Base-by-base conservation (phyloP, 2,797 vertebrate species). In the Lycodopsis pacificus region DNA sequence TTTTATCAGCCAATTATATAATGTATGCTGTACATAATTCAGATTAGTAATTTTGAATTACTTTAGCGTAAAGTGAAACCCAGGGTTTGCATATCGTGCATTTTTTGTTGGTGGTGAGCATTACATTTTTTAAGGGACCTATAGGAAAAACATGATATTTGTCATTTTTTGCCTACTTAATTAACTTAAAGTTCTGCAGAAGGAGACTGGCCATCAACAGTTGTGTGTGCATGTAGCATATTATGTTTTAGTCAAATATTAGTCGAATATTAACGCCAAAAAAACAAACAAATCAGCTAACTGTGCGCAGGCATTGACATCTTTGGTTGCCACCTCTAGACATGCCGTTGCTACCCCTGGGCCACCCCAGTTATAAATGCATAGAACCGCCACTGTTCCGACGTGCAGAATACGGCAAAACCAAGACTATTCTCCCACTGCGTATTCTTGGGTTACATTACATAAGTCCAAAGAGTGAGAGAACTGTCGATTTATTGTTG, bases 401-500 rank as follows among this genome's bases (percentile, higher is more conserved):
- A 25, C 42, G 20, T 73, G 20, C 30, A 71, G 15, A 70, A 71
- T 61, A 73, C 10, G 6, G 6, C 22, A 53, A 48, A 56, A 48
- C 40, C 11, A 5, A 15, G 25, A n/a, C 3, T 62, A 5, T 72
- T 65, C 80, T 3, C 22, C 27, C 19, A 42, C 3, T 0, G 17
- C 27, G 11, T 62, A 72, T 75, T 44, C 22, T 44, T 49, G 2
- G 44, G 13, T 59, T 46, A 70, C 72, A 73, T 57, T 4, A 10
- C 32, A 19, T 5, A 42, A 59, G 27, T 10, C 34, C 2, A 65
- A 11, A 11, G 2, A 20, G 57, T 5, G 20, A 1, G 25, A 14
- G 17, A 65, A 63, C 13, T 64, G 44, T 46, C 3, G 11, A 30
- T 14, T 32, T n/a, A 62, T 65, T 5, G 62, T 22, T 48, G 1